Evolutionary conservation across 2,113 vertebrate genomes (phyloP).

Genomic region (Phaethon lepturus): DNA sequence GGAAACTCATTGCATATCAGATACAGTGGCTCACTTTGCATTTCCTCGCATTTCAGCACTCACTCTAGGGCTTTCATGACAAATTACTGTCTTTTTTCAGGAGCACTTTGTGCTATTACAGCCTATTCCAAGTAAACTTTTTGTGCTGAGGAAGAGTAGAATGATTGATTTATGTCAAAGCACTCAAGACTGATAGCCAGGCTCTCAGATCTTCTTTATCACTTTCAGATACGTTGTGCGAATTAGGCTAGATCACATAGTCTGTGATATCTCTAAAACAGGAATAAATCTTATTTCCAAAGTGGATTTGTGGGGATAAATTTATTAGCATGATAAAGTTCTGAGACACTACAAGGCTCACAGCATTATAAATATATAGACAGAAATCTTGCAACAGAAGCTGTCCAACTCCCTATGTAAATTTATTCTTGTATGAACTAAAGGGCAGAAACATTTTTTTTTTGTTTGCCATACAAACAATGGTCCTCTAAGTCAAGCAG

Average conservation of each 20-base stretch:
- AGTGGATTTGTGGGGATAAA: not conserved
- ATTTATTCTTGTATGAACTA: not conserved
- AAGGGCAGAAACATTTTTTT: accelerated
- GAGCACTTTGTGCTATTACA: accelerated
- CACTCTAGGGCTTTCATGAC: not conserved
- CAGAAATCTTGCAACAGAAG: not conserved
- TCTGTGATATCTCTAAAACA: not conserved
- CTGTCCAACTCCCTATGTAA: not conserved
- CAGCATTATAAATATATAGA: not conserved
- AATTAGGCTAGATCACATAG: not conserved
- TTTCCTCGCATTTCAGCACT: not conserved
- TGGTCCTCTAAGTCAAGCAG: not conserved
- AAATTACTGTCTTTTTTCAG: not conserved
- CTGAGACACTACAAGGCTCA: not conserved
- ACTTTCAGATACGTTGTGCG: not conserved
- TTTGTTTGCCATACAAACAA: not conserved
- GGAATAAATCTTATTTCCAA: not conserved
- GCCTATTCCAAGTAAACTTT: not conserved
- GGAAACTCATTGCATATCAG: not conserved
- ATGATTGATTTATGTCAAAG: not conserved
- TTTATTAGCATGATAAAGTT: not conserved
- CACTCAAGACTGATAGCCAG: not conserved
- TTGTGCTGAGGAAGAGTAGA: not conserved
- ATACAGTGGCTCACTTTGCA: not conserved
- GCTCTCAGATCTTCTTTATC: not conserved